A percentile compares a stretch with the other conserved stretches of the same genome.
These are phyloP conservation scores for Eulemur coronatus DNA, from an alignment of 2,797 vertebrate species.

Conservation along the genomic window DNA sequence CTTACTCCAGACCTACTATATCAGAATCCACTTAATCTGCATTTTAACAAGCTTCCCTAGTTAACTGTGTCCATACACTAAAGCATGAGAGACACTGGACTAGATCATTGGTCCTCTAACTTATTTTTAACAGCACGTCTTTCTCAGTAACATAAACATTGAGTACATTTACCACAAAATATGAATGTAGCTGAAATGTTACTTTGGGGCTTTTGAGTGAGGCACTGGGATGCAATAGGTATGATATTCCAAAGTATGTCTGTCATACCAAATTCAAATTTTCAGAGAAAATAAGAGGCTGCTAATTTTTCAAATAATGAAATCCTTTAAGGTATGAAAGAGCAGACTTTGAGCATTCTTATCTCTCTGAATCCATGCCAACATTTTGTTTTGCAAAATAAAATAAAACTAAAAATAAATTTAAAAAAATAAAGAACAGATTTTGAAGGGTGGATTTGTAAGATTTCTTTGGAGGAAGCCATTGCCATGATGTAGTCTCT, in stretches of 20 bases:
- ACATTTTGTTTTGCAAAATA: too few relatives aligned
- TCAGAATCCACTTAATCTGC: neutral
- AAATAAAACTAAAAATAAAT: too few relatives aligned
- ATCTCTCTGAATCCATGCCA: too few relatives aligned
- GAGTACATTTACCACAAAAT: neutral
- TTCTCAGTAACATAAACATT: neutral
- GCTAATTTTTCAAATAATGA: neutral
- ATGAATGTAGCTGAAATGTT: neutral
- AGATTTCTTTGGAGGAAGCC: neutral
- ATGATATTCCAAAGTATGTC: slow-evolving; percentile 9
- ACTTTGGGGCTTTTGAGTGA: neutral
- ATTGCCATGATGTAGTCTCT: neutral
- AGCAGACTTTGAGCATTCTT: neutral
- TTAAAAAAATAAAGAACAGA: neutral
- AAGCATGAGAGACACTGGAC: neutral
- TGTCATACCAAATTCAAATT: neutral
- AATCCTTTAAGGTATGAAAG: neutral
- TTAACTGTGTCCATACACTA: neutral
- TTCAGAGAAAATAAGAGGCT: neutral
- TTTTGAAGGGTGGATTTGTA: neutral
- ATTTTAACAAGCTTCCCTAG: neutral
- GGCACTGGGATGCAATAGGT: neutral
- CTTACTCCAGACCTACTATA: neutral
- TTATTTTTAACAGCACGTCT: neutral
- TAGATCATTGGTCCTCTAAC: neutral